Evolutionary conservation across 2,888 invertebrate genomes (phyloP).

Genomic region (Biston stratarius): DNA sequence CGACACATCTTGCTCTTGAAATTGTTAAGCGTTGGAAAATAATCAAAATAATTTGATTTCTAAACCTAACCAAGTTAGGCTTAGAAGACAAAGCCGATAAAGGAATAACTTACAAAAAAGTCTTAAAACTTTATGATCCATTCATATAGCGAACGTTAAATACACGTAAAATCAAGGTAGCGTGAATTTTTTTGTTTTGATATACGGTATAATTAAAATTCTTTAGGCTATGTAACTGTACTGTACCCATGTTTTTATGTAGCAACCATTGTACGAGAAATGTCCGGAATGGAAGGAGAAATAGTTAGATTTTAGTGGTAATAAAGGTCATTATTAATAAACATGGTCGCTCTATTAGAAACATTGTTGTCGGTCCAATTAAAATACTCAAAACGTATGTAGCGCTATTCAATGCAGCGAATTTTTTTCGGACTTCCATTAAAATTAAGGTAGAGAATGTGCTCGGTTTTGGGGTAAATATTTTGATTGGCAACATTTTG

Average conservation of each 20-base stretch:
- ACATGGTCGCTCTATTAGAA: conserved; percentile 52
- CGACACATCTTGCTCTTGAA: too few relatives aligned
- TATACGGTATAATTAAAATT: conserved; percentile 60
- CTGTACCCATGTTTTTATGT: conserved; percentile 50
- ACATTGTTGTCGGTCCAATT: conserved; percentile 45
- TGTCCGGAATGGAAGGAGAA: conserved; percentile 41
- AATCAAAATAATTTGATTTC: too few relatives aligned
- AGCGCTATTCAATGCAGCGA: conserved; percentile 28
- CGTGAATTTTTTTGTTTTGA: conserved; percentile 60
- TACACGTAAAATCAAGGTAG: conserved; percentile 53
- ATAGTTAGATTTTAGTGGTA: conserved; percentile 35
- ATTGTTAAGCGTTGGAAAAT: too few relatives aligned
- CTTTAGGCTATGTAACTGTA: conserved; percentile 48
- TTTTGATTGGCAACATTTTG: conserved; percentile 37
- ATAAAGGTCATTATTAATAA: conserved; percentile 50
- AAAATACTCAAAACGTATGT: conserved; percentile 44
- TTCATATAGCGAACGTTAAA: conserved; percentile 50
- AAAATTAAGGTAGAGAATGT: conserved; percentile 28
- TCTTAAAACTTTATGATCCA: conserved; percentile 61
- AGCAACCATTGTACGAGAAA: conserved; percentile 51
- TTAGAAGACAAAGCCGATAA: conserved; percentile 46
- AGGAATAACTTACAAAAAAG: conserved; percentile 44
- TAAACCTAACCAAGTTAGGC: conserved; percentile 1
- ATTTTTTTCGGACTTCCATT: conserved; percentile 34
- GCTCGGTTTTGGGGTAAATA: conserved; percentile 33